These are phyloP conservation scores for Hypanus sabinus DNA, from an alignment of 2,113 vertebrate species.

Conservation along the genomic window DNA sequence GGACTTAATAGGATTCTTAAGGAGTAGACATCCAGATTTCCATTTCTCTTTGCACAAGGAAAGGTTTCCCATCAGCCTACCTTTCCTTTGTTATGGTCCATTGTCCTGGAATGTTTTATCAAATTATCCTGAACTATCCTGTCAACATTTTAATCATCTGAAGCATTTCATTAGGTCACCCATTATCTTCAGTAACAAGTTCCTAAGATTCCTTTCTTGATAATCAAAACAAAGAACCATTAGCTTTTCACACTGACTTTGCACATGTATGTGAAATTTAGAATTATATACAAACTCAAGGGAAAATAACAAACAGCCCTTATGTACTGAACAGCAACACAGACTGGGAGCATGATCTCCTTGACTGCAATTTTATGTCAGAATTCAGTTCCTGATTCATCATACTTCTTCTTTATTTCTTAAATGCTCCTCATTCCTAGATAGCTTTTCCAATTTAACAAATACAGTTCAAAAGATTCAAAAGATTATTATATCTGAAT, in stretches of 20 bases:
- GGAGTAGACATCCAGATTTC: neutral
- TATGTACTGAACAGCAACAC: neutral
- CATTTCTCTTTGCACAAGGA: too few species aligned
- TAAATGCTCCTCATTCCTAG: neutral
- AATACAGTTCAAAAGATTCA: neutral
- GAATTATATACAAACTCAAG: neutral
- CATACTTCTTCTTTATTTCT: neutral
- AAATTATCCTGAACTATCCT: neutral
- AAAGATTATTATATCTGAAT: neutral
- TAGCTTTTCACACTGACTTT: neutral
- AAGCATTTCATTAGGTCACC: neutral
- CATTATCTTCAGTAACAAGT: neutral
- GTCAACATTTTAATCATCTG: neutral
- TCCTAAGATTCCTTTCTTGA: too few species aligned
- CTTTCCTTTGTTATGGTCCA: neutral
- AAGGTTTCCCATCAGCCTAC: neutral
- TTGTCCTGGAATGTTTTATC: neutral
- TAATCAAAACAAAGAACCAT: too few species aligned
- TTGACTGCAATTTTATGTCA: neutral
- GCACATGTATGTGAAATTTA: neutral
- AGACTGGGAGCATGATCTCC: neutral
- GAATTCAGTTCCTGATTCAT: neutral
- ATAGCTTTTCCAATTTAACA: neutral
- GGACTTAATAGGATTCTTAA: neutral
- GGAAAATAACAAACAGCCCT: neutral